These are phyloP conservation scores for Drosophila barbarae DNA, from an alignment of 2,888 invertebrate species.

Conservation along the genomic window DNA sequence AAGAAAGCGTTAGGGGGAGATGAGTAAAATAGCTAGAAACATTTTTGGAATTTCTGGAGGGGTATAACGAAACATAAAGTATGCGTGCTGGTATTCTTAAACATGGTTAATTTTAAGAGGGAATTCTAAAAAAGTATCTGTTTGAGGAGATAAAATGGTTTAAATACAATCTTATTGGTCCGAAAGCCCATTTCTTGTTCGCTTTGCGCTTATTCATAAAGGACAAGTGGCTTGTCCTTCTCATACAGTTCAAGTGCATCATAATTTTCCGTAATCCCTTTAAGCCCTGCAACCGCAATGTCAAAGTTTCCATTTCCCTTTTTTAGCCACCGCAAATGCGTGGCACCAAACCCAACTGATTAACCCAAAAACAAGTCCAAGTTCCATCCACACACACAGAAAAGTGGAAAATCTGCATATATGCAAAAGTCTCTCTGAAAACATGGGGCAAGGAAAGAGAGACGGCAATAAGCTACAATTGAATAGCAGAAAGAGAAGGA, in stretches of 20 bases:
- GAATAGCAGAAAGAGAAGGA: conserved; percentile 14
- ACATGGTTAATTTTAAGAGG: conserved; percentile 4
- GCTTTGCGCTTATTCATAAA: background rate
- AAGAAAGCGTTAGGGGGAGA: background rate
- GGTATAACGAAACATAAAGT: conserved; percentile 3
- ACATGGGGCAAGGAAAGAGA: background rate
- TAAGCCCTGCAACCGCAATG: conserved; percentile 1
- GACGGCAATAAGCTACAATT: conserved; percentile 26
- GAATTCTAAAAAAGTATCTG: background rate
- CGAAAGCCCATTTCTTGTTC: background rate
- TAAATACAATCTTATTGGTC: too few species aligned
- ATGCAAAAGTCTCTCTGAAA: conserved; percentile 54
- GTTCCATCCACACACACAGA: conserved; percentile 56
- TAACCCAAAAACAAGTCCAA: conserved; percentile 42
- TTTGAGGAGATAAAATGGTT: too few species aligned
- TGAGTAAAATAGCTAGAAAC: conserved; percentile 21
- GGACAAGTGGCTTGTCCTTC: background rate
- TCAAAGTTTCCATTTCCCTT: conserved; percentile 14
- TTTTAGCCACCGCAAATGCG: conserved; percentile 20
- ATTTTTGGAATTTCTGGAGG: conserved; percentile 19
- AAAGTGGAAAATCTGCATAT: conserved; percentile 69
- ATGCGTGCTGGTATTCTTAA: conserved; percentile 16
- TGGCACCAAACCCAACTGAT: conserved; percentile 26
- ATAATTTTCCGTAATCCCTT: conserved; percentile 4
- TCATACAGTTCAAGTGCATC: conserved; percentile 12